A percentile compares a stretch with the other conserved stretches of the same genome.
phyloP scores from a whole-genome alignment of 2,888 invertebrate species.

The Eudiplozoon nipponicum region DNA sequence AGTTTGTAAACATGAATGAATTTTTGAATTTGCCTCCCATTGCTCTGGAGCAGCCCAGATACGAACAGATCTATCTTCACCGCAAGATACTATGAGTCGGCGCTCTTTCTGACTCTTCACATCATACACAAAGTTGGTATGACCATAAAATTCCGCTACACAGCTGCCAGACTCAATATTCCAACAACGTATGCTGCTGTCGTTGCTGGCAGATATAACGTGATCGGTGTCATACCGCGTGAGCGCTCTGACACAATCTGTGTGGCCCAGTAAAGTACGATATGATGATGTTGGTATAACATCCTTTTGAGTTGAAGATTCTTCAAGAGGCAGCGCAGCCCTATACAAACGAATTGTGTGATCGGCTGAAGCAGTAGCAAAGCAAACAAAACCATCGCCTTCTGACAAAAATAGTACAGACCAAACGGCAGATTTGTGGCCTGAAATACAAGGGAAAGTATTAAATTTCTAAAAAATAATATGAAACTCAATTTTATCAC shows the following conservation, averaged over 20 bases:
- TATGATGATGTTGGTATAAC: too few species aligned
- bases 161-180: not conserved
- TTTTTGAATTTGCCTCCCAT: too few species aligned
- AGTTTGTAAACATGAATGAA: conserved; percentile 30
- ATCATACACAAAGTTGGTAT: not conserved
- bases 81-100: not conserved
- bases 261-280: not conserved
- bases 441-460: too few species aligned
- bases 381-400: too few species aligned
- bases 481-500: too few species aligned
- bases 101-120: not conserved
- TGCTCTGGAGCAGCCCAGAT: not conserved
- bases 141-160: not conserved
- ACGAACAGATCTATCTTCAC: not conserved
- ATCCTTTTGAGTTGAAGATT: too few species aligned
- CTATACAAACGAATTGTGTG: too few species aligned
- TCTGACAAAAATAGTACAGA: too few species aligned
- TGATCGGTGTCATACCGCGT: not conserved
- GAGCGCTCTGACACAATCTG: not conserved
- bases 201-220: not conserved
- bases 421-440: too few species aligned
- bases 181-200: not conserved
- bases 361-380: too few species aligned
- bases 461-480: too few species aligned
- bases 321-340: too few species aligned